Evolutionary conservation across 2,797 vertebrate species (phyloP), one percentile per base, ranked within the genome.

Genomic region (Thunnus albacares): DNA sequence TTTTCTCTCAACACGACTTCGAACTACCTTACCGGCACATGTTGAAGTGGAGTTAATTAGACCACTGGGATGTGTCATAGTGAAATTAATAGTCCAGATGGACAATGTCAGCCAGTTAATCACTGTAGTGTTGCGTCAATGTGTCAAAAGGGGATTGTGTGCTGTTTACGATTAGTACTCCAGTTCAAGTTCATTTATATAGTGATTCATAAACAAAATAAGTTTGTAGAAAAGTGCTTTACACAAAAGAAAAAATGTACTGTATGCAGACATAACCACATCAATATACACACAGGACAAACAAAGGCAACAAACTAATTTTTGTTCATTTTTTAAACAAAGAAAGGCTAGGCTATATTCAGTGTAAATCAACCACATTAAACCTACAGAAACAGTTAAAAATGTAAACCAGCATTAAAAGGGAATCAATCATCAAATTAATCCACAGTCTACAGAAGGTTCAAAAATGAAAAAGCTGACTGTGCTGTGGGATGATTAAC

Each of bases 1-100:
- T 79, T 82, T 79, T 68, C 71, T 81, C 56, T 77, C 88, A 76
- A 79, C 74, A 62, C 59, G 57, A 35, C 49, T 45, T 38, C 75
- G 59, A 59, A 30, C 67, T 59, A 80, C 79, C 56, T 78, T 68
- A 76, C 76, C 79, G 75, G 57, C 33, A 77, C 77, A 74, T 79
- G 76, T 35, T 60, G 61, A 83, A 80, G 69, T 80, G 58, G 60
- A 81, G 77, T 84, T 92, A 82, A 87, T 92, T 85, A 81, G 60
- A 76, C 81, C 72, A 62, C 68, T 52, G 81, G 82, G 85, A 88
- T 78, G 81, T 85, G 76, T 77, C 75, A 60, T 80, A 82, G 81
- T 78, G 80, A 86, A 87, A 89, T 78, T 28, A 79, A 80, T 73
- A 72, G 65, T 77, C 80, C 79, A 87, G 75, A 85, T 87, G 68